Evolutionary conservation across 1,140 invertebrate genomes (phyloP).

Genomic region (Periplaneta americana): DNA sequence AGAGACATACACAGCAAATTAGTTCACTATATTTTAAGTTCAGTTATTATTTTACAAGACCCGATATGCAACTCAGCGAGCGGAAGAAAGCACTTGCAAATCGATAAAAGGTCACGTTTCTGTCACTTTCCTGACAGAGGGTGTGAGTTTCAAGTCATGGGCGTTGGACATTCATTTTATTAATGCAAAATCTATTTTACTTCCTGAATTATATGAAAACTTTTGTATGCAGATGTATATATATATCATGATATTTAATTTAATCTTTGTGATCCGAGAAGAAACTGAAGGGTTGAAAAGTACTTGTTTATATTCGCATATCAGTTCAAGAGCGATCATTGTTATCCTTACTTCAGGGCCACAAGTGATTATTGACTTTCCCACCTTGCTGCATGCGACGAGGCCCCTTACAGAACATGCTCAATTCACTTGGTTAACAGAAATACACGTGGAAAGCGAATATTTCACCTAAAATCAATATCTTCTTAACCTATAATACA

Average conservation of each 20-base stretch:
- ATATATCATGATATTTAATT: background rate
- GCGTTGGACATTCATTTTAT: background rate
- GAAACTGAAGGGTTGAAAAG: background rate
- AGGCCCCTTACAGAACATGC: background rate
- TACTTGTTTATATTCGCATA: too few species aligned
- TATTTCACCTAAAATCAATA: background rate
- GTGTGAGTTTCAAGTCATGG: background rate
- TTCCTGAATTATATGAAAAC: background rate
- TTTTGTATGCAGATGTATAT: background rate
- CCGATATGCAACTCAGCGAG: background rate
- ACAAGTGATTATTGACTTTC: conserved; percentile 1
- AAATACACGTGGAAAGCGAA: background rate
- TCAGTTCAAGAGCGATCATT: too few species aligned
- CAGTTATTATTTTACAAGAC: background rate
- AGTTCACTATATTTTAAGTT: background rate
- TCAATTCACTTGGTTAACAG: background rate
- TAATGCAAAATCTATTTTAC: background rate
- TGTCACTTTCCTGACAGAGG: background rate
- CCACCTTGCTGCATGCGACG: background rate
- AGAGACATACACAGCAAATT: background rate
- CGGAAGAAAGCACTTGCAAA: background rate
- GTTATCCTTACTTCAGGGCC: background rate
- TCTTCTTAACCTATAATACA: background rate
- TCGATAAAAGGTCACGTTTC: background rate
- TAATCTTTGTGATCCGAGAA: background rate